Evolutionary conservation across 2,113 vertebrate genomes (phyloP), one percentile per base, ranked within the genome.

Genomic region (Elephas maximus): DNA sequence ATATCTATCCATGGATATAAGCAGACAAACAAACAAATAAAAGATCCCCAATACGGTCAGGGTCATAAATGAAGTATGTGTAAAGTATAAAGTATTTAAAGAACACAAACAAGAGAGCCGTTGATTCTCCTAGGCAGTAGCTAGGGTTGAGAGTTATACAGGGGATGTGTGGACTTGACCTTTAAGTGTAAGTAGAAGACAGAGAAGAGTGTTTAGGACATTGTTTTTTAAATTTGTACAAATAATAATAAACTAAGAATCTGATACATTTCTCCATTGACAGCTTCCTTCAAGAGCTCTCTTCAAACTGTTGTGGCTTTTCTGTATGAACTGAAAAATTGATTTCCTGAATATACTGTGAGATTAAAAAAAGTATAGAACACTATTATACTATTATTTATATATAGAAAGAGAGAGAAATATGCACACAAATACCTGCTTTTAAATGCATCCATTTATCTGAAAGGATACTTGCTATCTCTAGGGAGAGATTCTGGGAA

Each of bases 231-330:
- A 53, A 95, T 62, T 8, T 48, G 5, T 88, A 67, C 53, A 5
- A 11, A 73, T 65, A 63, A 83, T n/a, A 92, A 88, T 48, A 90
- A 51, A 89, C 86, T 86, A 81, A 85, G 44, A 96, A 84, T 81
- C 28, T 26, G 53, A 93, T 53, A 41, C 28, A 81, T 84, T 88
- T 90, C 24, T 30, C 26, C 10, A 79, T 51, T 79, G 33, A 77
- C 45, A 45, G 23, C 24, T 45, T 77, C 11, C 62, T 93, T 85
- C 24, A 78, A 94, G 41, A 83, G 24, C 2, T 77, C 18, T 90
- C 28, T 94, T 91, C 12, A 88, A 85, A 85, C 33, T 62, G 28
- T 3, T 74, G 60, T 80, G 14, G 81, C 8, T 76, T 17, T 37
- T 77, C 41, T 79, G 18, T 30, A 65, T 84, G 33, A 53, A 37